phyloP scores from a whole-genome alignment of 2,888 invertebrate species.

The Galeopsomyia nigrocyanea region DNA sequence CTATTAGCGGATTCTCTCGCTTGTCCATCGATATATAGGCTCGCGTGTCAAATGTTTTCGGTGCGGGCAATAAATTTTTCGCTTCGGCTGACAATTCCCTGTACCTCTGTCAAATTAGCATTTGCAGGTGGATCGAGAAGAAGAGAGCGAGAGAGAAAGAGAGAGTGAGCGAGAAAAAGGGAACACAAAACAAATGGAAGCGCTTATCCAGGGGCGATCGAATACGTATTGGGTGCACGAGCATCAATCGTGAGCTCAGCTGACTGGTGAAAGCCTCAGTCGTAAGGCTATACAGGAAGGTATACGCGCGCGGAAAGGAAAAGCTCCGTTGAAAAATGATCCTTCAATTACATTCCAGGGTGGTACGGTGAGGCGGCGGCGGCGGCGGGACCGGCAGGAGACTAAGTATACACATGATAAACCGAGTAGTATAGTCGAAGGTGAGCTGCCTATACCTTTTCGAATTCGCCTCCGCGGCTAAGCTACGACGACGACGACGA shows the following conservation, averaged over 20 bases:
- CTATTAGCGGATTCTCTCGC: neutral
- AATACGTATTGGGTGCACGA: conserved; percentile 17
- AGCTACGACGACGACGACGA: conserved; percentile 30
- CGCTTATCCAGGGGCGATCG: conserved; percentile 25
- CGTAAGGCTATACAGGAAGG: conserved; percentile 19
- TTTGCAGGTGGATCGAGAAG: no score
- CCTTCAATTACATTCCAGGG: conserved; percentile 41
- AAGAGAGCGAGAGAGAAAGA: no score
- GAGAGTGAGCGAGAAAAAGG: neutral
- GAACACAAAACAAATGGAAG: conserved; percentile 7
- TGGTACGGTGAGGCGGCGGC: neutral
- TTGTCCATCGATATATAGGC: no score
- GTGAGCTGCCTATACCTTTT: neutral
- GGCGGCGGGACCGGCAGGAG: no score
- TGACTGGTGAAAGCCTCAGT: conserved; percentile 26
- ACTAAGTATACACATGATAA: conserved; percentile 31
- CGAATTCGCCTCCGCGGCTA: conserved; percentile 36
- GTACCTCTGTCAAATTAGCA: neutral
- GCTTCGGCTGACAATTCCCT: neutral
- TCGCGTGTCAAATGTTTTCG: no score
- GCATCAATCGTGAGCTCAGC: conserved; percentile 37
- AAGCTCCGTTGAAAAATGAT: conserved; percentile 44
- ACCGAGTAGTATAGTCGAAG: neutral
- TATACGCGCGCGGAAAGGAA: neutral
- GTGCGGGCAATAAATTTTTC: neutral